A percentile compares a stretch with the other conserved stretches of the same genome.
These are phyloP conservation scores for Eupithecia vulgata DNA, from an alignment of 2,888 invertebrate genomes.

Conservation along the genomic window DNA sequence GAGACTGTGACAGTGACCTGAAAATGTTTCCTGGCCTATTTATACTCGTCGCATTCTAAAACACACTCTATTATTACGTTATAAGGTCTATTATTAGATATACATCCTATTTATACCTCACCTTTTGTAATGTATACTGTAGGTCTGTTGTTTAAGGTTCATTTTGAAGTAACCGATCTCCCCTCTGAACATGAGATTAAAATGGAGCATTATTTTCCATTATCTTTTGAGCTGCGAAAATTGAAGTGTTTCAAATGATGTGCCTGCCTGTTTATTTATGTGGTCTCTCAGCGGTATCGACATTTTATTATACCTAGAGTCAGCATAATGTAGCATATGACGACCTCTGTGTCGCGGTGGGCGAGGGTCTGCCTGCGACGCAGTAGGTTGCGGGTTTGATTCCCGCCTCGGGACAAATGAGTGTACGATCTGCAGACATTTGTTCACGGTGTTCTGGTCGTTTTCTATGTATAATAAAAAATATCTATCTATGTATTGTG, in stretches of 20 bases:
- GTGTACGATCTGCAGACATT: too few species aligned
- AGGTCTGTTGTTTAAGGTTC: constrained; percentile 6
- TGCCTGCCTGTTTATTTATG: constrained; percentile 12
- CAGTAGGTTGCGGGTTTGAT: too few species aligned
- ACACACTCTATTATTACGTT: constrained; percentile 22
- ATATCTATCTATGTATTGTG: too few species aligned
- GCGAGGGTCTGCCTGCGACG: too few species aligned
- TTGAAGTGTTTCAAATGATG: constrained; percentile 30
- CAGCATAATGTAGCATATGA: too few species aligned
- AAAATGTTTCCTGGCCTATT: constrained; percentile 44
- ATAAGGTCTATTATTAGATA: constrained; percentile 28
- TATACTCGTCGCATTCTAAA: constrained; percentile 27
- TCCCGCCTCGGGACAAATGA: too few species aligned
- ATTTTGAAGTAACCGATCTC: constrained; percentile 13
- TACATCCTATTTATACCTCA: constrained; percentile 25
- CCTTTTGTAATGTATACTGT: constrained; percentile 22
- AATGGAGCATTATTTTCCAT: constrained; percentile 35
- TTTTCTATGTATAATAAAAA: too few species aligned
- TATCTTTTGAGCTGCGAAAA: constrained; percentile 32
- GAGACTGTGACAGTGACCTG: constrained; percentile 45
- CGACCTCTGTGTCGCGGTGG: too few species aligned
- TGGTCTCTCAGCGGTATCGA: not conserved
- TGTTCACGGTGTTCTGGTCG: too few species aligned
- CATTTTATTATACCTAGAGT: not conserved
- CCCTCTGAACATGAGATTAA: constrained; percentile 28